Evolutionary conservation across 2,888 invertebrate genomes (phyloP), one percentile per base, ranked within the genome.

Genomic region (Pristionchus fissidentatus): DNA sequence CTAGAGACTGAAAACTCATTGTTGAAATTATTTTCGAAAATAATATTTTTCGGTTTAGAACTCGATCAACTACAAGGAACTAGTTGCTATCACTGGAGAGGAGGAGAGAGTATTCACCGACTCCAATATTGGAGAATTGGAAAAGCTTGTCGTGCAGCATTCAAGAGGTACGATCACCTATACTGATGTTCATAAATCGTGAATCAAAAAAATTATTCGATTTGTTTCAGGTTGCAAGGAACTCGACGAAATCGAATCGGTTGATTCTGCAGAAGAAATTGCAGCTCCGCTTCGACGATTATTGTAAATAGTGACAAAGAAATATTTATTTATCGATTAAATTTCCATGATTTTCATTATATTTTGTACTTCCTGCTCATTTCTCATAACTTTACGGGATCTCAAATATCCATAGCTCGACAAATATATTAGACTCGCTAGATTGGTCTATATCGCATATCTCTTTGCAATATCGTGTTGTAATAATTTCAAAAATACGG

Each of bases 51-150:
- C 15, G 60, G 83, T 87, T 52, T 83, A 88, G 87, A 85, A 83
- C 73, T 85, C 89, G n/a, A 85, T 89, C 66, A 88, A 85, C 43
- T 84, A 86, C n/a, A 62, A 79, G 19, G 90, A 89, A 66, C 83
- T 89, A 29, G 85, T 85, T 22, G 57, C 81, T 15, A 89, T 89
- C 60, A 86, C 87, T 26, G 89, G 87, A 19, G 86, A 87, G 70
- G 82, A 84, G 62, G 75, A 80, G 32, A 80, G 87, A 52, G 90
- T 89, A 52, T 89, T 87, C 83, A 90, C 89, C 3, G 90, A 90
- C 46, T 80, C 82, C 38, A 89, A 85, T 32, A 85, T 89, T 8
- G 78, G 57, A 29, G 83, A 87, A 29, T 32, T 81, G 62, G 80
- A 81, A 57, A 62, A 81, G 19, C 46, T 81, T 1, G 80, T 81